These are phyloP conservation scores for Amia ocellicauda DNA, from an alignment of 2,113 vertebrate genomes.

Conservation along the genomic window DNA sequence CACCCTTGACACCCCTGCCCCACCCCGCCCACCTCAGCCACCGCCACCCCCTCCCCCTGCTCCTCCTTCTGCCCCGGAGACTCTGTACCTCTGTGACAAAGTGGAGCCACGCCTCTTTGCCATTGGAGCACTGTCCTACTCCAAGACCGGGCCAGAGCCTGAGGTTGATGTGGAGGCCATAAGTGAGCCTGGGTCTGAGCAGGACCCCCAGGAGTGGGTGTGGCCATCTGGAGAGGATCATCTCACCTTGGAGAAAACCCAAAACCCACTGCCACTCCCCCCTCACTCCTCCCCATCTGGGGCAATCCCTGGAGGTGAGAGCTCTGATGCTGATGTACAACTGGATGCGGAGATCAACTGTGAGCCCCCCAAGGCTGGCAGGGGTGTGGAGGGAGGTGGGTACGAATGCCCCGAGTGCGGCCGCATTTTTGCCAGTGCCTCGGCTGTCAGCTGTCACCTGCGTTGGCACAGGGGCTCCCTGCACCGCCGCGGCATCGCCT, in stretches of 20 bases:
- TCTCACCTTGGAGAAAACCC: conserved; percentile 58
- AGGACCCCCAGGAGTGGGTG: conserved; percentile 37
- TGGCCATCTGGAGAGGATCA: conserved; percentile 31
- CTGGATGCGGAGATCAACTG: conserved; percentile 59
- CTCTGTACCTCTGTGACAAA: conserved; percentile 16
- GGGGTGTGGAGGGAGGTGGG: conserved; percentile 12
- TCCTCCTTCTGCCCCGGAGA: too few species aligned
- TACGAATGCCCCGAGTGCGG: conserved; percentile 58
- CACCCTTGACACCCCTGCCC: conserved; percentile 35
- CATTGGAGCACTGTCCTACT: conserved; percentile 15
- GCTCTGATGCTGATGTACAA: conserved; percentile 56
- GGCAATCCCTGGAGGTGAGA: conserved; percentile 25
- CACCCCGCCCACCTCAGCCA: not conserved
- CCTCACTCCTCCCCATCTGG: not conserved
- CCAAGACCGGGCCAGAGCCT: conserved; percentile 18
- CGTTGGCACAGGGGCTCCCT: conserved; percentile 56
- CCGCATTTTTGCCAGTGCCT: conserved; percentile 53
- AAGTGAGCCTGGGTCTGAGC: conserved; percentile 55
- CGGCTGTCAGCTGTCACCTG: conserved; percentile 59
- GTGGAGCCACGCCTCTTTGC: conserved; percentile 19
- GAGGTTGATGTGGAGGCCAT: conserved; percentile 49
- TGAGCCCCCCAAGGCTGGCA: conserved; percentile 27
- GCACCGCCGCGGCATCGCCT: too few species aligned
- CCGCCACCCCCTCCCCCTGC: conserved; percentile 8
- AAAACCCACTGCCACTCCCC: too few species aligned